A percentile compares a stretch with the other conserved stretches of the same genome.
phyloP scores from a whole-genome alignment of 1,140 invertebrate species.

The Musca vetustissima region DNA sequence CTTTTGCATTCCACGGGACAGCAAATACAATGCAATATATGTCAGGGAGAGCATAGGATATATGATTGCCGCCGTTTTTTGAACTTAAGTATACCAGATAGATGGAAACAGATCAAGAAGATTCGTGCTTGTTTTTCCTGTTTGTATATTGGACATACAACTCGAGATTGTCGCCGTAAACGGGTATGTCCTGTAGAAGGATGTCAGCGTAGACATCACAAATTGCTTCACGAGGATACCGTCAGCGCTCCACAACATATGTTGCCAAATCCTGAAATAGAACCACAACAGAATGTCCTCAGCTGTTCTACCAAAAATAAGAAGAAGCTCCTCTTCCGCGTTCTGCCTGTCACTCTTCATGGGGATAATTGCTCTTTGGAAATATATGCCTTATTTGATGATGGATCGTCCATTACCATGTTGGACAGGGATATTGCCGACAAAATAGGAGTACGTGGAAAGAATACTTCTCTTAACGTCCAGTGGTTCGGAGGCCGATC shows the following conservation, averaged over 20 bases:
- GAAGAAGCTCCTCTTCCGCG: conserved; percentile 7
- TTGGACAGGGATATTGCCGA: conserved; percentile 1
- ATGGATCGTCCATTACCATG: conserved; percentile 19
- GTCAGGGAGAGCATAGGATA: conserved; percentile 3
- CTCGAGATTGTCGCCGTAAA: conserved; percentile 11
- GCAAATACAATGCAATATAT: conserved; percentile 12
- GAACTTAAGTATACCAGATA: background rate
- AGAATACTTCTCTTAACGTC: conserved; percentile 5
- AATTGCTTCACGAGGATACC: conserved; percentile 12
- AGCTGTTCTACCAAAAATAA: background rate
- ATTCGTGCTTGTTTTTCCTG: conserved; percentile 20
- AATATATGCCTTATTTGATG: conserved; percentile 17
- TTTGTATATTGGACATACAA: conserved; percentile 10
- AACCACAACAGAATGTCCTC: background rate
- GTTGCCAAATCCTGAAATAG: background rate
- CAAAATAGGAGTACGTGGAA: background rate
- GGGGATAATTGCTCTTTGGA: background rate
- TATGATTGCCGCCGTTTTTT: background rate
- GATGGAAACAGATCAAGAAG: conserved; percentile 5
- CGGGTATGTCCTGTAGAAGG: conserved; percentile 8
- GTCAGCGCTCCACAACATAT: background rate
- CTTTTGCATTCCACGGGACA: background rate
- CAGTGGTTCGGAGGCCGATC: conserved; percentile 19
- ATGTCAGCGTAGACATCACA: conserved; percentile 21
- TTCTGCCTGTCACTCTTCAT: conserved; percentile 22